Evolutionary conservation across 1,140 invertebrate genomes (phyloP).

Genomic region (Hesperophylax magnus): DNA sequence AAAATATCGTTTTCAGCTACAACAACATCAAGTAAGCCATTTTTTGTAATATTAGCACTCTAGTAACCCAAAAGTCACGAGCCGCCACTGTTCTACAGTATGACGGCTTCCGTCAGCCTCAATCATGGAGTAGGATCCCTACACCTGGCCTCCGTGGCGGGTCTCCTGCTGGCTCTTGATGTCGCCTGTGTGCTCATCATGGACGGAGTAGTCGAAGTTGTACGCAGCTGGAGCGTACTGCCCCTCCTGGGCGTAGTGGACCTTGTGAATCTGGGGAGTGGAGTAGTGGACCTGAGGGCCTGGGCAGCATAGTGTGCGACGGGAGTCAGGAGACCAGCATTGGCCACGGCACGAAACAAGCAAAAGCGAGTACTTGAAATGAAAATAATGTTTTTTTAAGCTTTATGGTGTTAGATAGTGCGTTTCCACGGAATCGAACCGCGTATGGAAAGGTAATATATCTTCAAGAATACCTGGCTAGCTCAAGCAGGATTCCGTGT

Average conservation of each 20-base stretch:
- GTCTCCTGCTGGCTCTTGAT: conserved; percentile 74
- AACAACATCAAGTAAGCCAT: too few relatives aligned
- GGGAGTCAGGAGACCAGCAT: conserved; percentile 55
- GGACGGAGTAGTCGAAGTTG: conserved; percentile 71
- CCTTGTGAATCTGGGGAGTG: conserved; percentile 59
- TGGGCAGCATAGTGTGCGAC: conserved; percentile 57
- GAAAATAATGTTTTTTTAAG: not conserved
- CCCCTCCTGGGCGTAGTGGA: conserved; percentile 56
- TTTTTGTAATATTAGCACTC: too few relatives aligned
- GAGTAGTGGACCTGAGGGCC: conserved; percentile 59
- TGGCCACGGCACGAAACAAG: conserved; percentile 52
- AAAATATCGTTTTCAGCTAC: too few relatives aligned
- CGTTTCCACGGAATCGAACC: too few relatives aligned
- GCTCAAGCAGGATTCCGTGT: too few relatives aligned
- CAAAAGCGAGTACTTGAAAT: conserved; percentile 51
- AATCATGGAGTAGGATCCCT: conserved; percentile 73
- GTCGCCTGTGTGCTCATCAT: conserved; percentile 73
- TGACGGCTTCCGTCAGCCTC: conserved; percentile 79
- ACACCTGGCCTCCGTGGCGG: conserved; percentile 74
- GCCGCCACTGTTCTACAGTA: too few relatives aligned
- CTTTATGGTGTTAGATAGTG: too few relatives aligned
- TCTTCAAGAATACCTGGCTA: too few relatives aligned
- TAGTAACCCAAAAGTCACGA: too few relatives aligned
- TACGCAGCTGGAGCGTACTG: conserved; percentile 66
- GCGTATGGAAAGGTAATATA: too few relatives aligned